Base-by-base conservation (phyloP, 2,888 invertebrate genomes). In the Nomada goodeniana region DNA sequence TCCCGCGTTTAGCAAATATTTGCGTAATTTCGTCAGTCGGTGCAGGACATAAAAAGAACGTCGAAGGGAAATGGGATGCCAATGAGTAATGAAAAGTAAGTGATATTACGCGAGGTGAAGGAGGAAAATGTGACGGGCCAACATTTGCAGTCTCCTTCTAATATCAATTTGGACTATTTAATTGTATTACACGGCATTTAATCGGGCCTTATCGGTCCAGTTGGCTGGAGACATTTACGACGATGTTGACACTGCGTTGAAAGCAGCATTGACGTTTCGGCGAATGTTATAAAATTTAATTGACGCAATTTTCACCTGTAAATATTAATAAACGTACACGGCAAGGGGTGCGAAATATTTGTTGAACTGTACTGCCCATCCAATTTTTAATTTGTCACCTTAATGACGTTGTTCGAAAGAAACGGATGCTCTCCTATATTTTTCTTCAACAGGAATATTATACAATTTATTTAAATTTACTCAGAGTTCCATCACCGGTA, bases 1-100 rank as follows among this genome's bases (percentile, higher is more conserved):
- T 61, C 44, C n/a, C 23, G 18, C 70, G 13, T 78, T 83, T 71
- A 69, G 55, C 26, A 70, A 82, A 82, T 83, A 83, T 83, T 83
- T 78, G 71, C 73, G 78, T 71, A 67, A 70, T 83, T 78, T 71
- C 11, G 53, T 52, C 42, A 29, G 20, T 18, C 71, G 18, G 10
- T 11, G 44, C n/a, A 1, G n/a, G 0, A n/a, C 44, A n/a, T 55
- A 60, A 64, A 61, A 47, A n/a, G 20, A 64, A 59, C 23, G 57
- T 36, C 42, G 36, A 65, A 59, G 23, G 50, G 29, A 76, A 69
- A 13, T 42, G 26, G 52, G 2, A 42, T 53, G 15, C 13, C 11
- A 5, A 26, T 42, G 59, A 78, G 59, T 59, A 26, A 60, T 29
- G 50, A 44, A 65, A 64, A 64, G 50, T 15, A 47, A 47, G 47